Conservation (phyloP, 2,113 vertebrate genomes). For the Ictalurus furcatus region DNA sequence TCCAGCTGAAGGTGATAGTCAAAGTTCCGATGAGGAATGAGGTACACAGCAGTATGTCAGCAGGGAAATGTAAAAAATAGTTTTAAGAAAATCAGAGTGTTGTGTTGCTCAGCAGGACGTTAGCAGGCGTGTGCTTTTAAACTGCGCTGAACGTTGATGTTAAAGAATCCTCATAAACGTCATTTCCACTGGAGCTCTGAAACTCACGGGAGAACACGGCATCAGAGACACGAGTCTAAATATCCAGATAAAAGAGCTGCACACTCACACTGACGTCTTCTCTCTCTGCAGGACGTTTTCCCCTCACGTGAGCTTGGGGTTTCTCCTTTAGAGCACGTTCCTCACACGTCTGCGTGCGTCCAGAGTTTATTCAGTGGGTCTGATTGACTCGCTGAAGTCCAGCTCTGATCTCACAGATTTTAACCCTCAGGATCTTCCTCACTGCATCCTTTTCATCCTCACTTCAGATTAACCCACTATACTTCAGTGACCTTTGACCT, state of each 20-base stretch:
- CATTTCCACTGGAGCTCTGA: slow-evolving; percentile 30
- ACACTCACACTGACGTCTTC: neutral
- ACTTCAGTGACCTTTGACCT: slow-evolving; percentile 36
- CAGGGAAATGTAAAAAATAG: neutral
- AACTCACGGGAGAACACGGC: neutral
- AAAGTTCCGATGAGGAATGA: neutral
- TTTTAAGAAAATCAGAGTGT: neutral
- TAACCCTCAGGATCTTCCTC: slow-evolving; percentile 22
- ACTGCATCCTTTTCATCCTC: slow-evolving; percentile 12
- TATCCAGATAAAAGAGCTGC: neutral
- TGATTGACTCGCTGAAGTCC: neutral
- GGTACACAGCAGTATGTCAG: neutral
- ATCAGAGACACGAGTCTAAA: neutral
- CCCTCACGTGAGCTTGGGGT: neutral
- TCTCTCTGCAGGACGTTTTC: neutral
- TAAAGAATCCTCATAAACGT: slow-evolving; percentile 25
- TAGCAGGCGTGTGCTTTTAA: neutral
- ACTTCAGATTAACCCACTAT: slow-evolving; percentile 39
- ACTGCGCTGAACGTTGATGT: neutral
- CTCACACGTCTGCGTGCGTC: neutral
- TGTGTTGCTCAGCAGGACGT: neutral
- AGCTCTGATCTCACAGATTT: slow-evolving; percentile 38
- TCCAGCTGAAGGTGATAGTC: neutral
- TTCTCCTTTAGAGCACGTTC: neutral
- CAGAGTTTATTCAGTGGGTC: neutral